These are phyloP conservation scores for Dicaeum eximium DNA, from an alignment of 2,113 vertebrate genomes.

Conservation along the genomic window DNA sequence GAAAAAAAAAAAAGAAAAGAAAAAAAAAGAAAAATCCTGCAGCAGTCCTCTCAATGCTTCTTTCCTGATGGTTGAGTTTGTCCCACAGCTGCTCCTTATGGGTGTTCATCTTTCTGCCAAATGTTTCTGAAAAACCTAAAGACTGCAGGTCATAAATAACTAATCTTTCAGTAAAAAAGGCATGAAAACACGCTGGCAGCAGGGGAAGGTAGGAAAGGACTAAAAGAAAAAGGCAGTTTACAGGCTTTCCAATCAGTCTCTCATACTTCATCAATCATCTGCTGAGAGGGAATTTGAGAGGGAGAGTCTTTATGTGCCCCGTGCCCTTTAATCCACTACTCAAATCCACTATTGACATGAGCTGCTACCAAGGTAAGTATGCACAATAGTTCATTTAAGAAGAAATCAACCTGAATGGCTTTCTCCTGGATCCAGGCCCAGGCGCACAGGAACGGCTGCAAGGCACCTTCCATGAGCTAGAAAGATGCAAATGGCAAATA, in stretches of 20 bases:
- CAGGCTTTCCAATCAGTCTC: not conserved
- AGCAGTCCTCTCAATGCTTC: not conserved
- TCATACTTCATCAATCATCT: constrained; percentile 19
- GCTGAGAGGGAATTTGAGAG: not conserved
- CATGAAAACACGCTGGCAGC: not conserved
- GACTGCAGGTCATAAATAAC: not conserved
- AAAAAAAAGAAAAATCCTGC: not conserved
- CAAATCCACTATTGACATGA: not conserved
- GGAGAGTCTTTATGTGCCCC: not conserved
- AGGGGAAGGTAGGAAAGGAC: not conserved
- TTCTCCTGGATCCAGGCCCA: not conserved
- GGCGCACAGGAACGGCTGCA: not conserved
- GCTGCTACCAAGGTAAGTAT: not conserved
- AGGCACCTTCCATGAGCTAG: not conserved
- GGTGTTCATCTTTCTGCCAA: not conserved
- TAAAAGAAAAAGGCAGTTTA: not conserved
- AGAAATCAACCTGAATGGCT: not conserved
- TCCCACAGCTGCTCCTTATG: not conserved
- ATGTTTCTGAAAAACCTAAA: not conserved
- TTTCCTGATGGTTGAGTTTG: not conserved
- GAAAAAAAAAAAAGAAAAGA: not conserved
- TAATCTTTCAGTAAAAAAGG: not conserved
- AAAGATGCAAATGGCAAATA: not conserved
- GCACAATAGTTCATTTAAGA: not conserved
- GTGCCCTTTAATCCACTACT: not conserved